Evolutionary conservation across 2,888 invertebrate species (phyloP), one percentile per base, ranked within the genome.

Genomic region (Diarsia mendica): DNA sequence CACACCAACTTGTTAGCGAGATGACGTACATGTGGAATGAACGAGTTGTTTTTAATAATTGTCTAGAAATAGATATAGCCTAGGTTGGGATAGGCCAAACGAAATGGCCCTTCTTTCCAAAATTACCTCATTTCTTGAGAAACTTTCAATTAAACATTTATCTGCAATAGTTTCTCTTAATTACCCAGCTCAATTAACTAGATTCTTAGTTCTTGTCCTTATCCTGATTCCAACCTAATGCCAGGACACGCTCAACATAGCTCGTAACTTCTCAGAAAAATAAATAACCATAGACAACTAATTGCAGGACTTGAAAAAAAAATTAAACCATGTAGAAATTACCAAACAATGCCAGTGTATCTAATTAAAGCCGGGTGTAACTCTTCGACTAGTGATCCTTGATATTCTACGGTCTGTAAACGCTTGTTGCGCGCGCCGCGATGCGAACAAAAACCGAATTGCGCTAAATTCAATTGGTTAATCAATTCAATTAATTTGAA

Each of bases 401-500:
- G 70, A 80, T 79, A 86, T 76, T 80, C 79, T 76, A 73, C 79
- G 74, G 65, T 75, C 65, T 70, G 86, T 81, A 78, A 79, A 76
- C 68, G 68, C 63, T 75, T 67, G 77, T 77, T 67, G 72, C 88
- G 83, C 88, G 85, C 88, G 82, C 84, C 70, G 65, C 87, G 85
- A 89, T 87, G 85, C 87, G 84, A 84, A 88, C 91, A 94, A 94
- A 93, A 95, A 94, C 91, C 86, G 85, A 93, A 93, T 92, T 91
- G 91, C 90, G 88, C 91, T 90, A 91, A 93, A 94, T 92, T 92
- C 92, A 95, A 95, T 96, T 95, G 95, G 94, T 93, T 94, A 93
- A 95, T 95, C 95, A 95, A 94, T 94, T 93, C 92, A 94, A 94
- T 95, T 95, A 95, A 95, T 95, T 95, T 93, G 92, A 94, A 91